phyloP scores from a whole-genome alignment of 2,113 vertebrate genomes.

The Falcunculus frontatus region DNA sequence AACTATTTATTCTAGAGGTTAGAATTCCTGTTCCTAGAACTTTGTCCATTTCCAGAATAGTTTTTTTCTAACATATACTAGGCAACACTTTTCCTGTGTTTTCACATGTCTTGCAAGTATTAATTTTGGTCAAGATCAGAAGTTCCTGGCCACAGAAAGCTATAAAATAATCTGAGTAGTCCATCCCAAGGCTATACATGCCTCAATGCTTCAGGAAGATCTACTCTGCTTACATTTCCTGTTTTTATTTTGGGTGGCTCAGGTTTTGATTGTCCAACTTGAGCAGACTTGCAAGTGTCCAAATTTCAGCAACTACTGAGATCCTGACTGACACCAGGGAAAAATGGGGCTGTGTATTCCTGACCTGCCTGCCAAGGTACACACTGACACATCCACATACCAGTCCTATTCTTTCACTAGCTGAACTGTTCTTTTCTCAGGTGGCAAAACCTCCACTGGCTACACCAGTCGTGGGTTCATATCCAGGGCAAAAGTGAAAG shows the following conservation, averaged over 20 bases:
- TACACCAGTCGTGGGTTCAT: slow-evolving; percentile 66
- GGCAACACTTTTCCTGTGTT: not conserved
- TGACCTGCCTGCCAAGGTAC: not conserved
- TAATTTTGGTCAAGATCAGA: not conserved
- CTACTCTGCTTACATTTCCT: not conserved
- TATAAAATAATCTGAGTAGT: not conserved
- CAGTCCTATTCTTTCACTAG: not conserved
- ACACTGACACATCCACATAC: fast-evolving
- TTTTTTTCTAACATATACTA: not conserved
- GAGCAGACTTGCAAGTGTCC: not conserved
- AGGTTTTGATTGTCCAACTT: not conserved
- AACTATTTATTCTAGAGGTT: not conserved
- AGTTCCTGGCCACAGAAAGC: not conserved
- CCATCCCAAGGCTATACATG: not conserved
- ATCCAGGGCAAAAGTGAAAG: slow-evolving; percentile 76
- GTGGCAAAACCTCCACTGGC: slow-evolving; percentile 61
- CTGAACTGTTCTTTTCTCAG: slow-evolving; percentile 28
- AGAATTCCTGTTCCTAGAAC: not conserved
- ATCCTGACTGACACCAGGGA: not conserved
- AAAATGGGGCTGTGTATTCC: not conserved
- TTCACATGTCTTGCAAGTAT: not conserved
- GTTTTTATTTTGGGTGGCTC: not conserved
- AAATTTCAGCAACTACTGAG: not conserved
- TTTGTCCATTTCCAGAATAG: not conserved
- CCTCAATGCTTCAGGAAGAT: not conserved